These are phyloP conservation scores for Phaenicophaeus curvirostris DNA, from an alignment of 2,797 vertebrate species.

Conservation along the genomic window DNA sequence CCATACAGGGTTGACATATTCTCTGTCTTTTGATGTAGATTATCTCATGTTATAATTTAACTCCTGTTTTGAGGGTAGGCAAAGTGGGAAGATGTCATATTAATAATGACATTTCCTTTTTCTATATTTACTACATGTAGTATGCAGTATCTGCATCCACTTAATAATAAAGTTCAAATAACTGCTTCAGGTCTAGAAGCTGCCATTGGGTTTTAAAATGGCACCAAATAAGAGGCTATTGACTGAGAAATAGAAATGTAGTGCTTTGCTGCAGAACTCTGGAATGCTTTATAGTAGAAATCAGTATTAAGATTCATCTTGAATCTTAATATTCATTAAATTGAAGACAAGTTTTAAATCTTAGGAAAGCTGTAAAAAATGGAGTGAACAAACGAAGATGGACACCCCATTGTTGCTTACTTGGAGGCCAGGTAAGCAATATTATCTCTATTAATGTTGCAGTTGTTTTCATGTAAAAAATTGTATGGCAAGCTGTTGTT, in stretches of 20 bases:
- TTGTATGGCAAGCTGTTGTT: background rate
- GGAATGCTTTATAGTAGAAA: background rate
- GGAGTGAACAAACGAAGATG: background rate
- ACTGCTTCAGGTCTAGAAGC: background rate
- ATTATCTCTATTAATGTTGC: background rate
- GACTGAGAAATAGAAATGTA: background rate
- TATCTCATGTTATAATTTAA: background rate
- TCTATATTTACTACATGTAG: background rate
- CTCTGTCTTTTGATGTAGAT: background rate
- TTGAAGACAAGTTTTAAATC: too few relatives aligned
- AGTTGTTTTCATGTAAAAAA: background rate
- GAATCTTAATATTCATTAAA: too few relatives aligned
- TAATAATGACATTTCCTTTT: background rate
- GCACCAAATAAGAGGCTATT: background rate
- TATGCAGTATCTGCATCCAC: background rate
- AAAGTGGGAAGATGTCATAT: background rate
- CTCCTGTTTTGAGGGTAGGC: background rate
- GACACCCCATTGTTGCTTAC: background rate
- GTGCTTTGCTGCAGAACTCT: background rate
- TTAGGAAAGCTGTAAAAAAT: too few relatives aligned
- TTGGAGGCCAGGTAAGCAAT: background rate
- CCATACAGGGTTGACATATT: background rate
- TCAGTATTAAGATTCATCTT: too few relatives aligned
- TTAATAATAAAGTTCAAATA: background rate
- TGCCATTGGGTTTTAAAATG: background rate